Evolutionary conservation across 2,113 vertebrate species (phyloP), one percentile per base, ranked within the genome.

Genomic region (Aspiorhynchus laticeps): DNA sequence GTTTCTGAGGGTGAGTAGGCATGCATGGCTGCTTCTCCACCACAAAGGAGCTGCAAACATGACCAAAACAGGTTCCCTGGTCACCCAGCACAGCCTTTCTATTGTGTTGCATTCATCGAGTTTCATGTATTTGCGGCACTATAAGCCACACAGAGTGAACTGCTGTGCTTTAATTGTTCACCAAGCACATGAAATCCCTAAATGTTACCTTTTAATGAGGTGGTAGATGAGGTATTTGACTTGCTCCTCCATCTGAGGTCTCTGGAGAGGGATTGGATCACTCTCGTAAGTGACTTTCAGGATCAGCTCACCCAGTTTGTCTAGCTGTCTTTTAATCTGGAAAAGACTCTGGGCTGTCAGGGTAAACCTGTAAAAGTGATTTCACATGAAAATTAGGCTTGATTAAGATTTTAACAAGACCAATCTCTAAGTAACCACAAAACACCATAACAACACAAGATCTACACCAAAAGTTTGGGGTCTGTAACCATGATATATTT

Each of bases 1-100:
- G 97, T 86, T 97, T 97, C 94, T 99, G 97, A 43, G 97, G 97
- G 86, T 98, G 97, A 21, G 97, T 98, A 67, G 97, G 97, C 98
- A 99, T 99, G 87, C 97, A 99, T 0, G 98, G 98, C 94, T 99
- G 98, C 91, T 96, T 96, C 93, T 99, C 98, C 87, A 99, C 97
- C 92, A 99, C 95, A 43, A 99, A 98, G 0, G 98, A 98, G 89
- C 98, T 99, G 93, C 78, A 80, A 88, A 91, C 26, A 48, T 71
- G 59, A 76, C 31, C 26, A 81, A 53, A 17, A 77, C 21, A 74
- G 8, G n/a, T 21, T 12, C 31, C 10, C 33, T 5, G 6, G 24
- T 77, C 53, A n/a, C 7, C 73, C 38, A 48, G 24, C 19, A 5
- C 36, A 41, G 10, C 21, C n/a, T 46, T 46, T 76, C 41, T 28